Base-by-base conservation (phyloP, 2,888 invertebrate genomes). In the Heterodera filipjevi region DNA sequence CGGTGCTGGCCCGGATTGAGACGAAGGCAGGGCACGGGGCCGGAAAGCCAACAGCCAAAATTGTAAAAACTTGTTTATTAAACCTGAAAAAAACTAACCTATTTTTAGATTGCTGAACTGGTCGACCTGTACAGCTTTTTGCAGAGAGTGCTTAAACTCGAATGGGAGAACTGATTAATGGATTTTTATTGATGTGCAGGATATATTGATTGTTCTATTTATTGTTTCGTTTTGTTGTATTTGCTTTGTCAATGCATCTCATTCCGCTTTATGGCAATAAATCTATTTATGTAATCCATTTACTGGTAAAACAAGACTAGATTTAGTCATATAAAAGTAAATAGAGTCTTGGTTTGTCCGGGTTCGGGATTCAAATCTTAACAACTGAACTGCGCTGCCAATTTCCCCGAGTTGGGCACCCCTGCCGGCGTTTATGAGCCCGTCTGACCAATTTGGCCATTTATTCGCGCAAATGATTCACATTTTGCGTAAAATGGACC, bases 21-120 rank as follows among this genome's bases (percentile, higher is more conserved):
- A 95, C 94, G 79, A 95, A 96, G 90, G 94, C 97, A 30, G 99
- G 99, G 0, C 99, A 99, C 91, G 98, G 98, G 70, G 93, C 93
- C 81, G 98, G 98, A 49, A 99, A 98, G 90, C 97, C 98, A 76
- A 97, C 96, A 68, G 92, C 93, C 3, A 99, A 99, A 79, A 35
- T 83, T n/a, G 81, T 78, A n/a, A 10, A 30, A 22, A 14, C 10
- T 16, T 74, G 16, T 76, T 44, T 5, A 44, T 44, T 10, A 44
- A 44, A 44, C 12, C 12, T 44, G 44, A 12, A 44, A 44, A 44
- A 10, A 12, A 16, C 30, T 16, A 3, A 6, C n/a, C 10, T 27
- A 14, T 27, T 27, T 78, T 66, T 10, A 78, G 78, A 81, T 82
- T 68, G 83, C 59, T 95, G 96, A 97, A 90, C 92, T 93, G 87